These are phyloP conservation scores for Leptopilina myrica DNA, from an alignment of 2,888 invertebrate species.

Conservation along the genomic window DNA sequence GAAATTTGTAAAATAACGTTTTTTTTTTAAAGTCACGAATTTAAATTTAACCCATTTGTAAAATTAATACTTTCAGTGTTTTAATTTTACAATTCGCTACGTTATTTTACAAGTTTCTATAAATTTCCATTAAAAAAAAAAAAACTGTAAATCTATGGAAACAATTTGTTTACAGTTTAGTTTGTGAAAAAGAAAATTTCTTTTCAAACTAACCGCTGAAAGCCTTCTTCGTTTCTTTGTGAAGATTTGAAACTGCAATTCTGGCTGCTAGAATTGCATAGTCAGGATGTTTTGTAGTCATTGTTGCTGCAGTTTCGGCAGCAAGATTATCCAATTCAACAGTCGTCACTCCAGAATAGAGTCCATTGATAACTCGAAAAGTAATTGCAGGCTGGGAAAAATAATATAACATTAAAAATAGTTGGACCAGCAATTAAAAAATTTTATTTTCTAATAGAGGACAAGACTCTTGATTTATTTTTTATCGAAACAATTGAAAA, in stretches of 20 bases:
- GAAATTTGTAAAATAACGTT: too few relatives aligned
- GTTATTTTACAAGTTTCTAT: too few relatives aligned
- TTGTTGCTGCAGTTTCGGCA: slow-evolving; percentile 98
- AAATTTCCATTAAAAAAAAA: too few relatives aligned
- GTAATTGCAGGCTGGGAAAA: slow-evolving; percentile 85
- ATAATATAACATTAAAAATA: not conserved
- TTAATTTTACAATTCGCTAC: too few relatives aligned
- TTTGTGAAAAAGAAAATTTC: not conserved
- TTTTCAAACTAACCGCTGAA: slow-evolving; percentile 84
- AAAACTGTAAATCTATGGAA: too few relatives aligned
- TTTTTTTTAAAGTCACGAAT: too few relatives aligned
- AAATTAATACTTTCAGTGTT: too few relatives aligned
- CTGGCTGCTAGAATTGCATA: slow-evolving; percentile 94
- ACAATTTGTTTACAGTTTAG: too few relatives aligned
- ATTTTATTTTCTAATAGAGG: not conserved
- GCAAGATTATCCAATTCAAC: slow-evolving; percentile 98
- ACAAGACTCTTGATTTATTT: too few relatives aligned
- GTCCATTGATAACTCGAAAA: slow-evolving; percentile 93
- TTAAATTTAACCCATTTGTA: too few relatives aligned
- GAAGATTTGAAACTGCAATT: slow-evolving; percentile 97
- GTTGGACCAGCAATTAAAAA: not conserved
- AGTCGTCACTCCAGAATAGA: slow-evolving; percentile 97
- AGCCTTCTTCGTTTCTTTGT: slow-evolving; percentile 97
- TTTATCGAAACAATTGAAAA: too few relatives aligned
- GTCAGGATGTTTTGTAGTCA: slow-evolving; percentile 98